Base-by-base conservation (phyloP, 2,113 vertebrate species). In the Gracilinanus agilis region DNA sequence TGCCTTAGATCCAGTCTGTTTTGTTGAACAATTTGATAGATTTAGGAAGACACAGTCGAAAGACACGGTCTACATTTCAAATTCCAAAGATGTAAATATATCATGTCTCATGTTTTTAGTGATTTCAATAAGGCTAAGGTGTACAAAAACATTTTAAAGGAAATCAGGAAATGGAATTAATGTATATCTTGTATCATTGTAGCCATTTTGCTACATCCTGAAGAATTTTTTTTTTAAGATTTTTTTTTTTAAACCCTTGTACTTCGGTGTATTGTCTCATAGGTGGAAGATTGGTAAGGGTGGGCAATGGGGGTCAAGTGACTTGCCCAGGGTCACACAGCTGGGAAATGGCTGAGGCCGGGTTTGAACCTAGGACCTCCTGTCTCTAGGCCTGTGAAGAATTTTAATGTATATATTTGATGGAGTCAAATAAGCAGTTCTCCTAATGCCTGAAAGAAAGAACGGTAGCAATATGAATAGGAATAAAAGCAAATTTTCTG, bases 101-200 rank as follows among this genome's bases (percentile, higher is more conserved):
- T 0, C 3, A 55, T 88, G 2, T 91, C 90, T 53, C 53, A 90
- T 92, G 53, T 93, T 90, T n/a, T 95, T 92, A 40, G 58, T 96
- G 27, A 93, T 95, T 94, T 75, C 19, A 95, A 92, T 34, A 92
- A 93, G 90, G 44, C 88, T 95, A 91, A 44, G 89, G 92, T n/a
- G 92, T 90, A 58, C 89, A 95, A n/a, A 96, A 88, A 53, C 92
- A 91, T 88, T 95, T 91, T 83, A 95, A 93, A 93, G 44, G 95
- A 90, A 27, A 53, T 95, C 29, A 44, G 0, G 90, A 53, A 44
- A 75, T 93, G 88, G 53, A 92, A 55, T 96, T 56, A 56, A 21
- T 95, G 9, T 55, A 89, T 88, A 88, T 44, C 40, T 9, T 88
- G 34, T 23, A n/a, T 44, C 40, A 19, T 88, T n/a, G 23, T n/a